Conservation (phyloP, 2,888 invertebrate genomes). For the Eledone cirrhosa region DNA sequence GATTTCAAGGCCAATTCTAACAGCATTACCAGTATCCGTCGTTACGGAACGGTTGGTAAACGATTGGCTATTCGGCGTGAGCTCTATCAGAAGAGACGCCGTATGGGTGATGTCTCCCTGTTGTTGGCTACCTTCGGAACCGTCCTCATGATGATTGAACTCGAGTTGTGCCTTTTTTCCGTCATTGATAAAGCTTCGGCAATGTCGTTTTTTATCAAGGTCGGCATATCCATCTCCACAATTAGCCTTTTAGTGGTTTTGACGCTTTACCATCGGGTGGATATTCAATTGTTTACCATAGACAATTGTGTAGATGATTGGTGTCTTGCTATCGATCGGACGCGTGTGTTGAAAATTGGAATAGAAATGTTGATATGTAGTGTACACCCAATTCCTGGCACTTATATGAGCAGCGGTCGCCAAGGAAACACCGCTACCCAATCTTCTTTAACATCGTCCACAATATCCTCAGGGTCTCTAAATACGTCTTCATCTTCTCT, state of each 20-base stretch:
- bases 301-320: constrained; percentile 65
- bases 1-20: constrained; percentile 30
- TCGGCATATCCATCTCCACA: constrained; percentile 59
- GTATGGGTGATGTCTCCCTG: constrained; percentile 57
- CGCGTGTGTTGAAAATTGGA: constrained; percentile 72
- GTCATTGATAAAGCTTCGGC: constrained; percentile 44
- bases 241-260: constrained; percentile 58
- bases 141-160: constrained; percentile 61
- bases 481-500: constrained; percentile 43
- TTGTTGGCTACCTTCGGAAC: constrained; percentile 60
- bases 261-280: constrained; percentile 61
- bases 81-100: constrained; percentile 57
- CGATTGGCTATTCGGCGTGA: constrained; percentile 62
- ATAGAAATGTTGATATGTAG: constrained; percentile 74
- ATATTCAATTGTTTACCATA: constrained; percentile 61
- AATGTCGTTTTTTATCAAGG: constrained; percentile 56
- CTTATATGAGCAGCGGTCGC: constrained; percentile 55
- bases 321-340: constrained; percentile 58
- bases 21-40: constrained; percentile 33
- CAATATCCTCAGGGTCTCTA: constrained; percentile 23
- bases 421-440: constrained; percentile 51
- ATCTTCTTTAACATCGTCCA: constrained; percentile 42
- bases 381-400: constrained; percentile 64
- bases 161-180: constrained; percentile 55
- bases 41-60: constrained; percentile 62